Evolutionary conservation across 2,797 vertebrate species (phyloP), one percentile per base, ranked within the genome.

Genomic region (Crocodylus rhombifer): DNA sequence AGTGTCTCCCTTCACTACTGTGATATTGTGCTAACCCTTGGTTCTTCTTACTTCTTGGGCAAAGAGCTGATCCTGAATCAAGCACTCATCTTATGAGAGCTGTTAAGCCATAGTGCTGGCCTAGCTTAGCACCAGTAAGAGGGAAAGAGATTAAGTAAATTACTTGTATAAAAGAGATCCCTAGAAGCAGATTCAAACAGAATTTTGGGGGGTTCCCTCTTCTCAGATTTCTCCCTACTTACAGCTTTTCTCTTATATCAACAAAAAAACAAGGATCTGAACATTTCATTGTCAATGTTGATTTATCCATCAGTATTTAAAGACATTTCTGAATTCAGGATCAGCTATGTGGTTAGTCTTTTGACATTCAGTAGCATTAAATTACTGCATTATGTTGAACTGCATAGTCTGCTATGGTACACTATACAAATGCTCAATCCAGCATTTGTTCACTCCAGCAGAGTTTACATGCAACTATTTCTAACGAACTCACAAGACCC

Each of bases 381-480:
- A 93, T 82, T 88, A 85, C 55, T 75, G 73, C 74, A 74, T 36
- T 73, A 55, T 85, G 57, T 87, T 61, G 63, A 88, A 60, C 77
- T 87, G n/a, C 4, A 23, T 12, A 86, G 83, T 84, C 84, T 94
- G 69, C 84, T 91, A 87, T 88, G 94, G 87, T 18, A 55, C 42
- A 77, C 80, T 89, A 74, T 80, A 94, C 42, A 51, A 90, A 86
- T 96, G 73, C 87, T 96, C 95, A 85, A 91, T 91, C 42, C 92
- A 92, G 86, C 82, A 88, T 95, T 95, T 94, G 88, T 95, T 95
- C 95, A 92, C 88, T 97, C 92, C 90, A 94, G 74, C 86, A 94
- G 84, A 92, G 87, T 90, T 64, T 81, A 84, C 86, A 65, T 86
- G 94, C 94, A 96, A 84, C 95, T 95, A 91, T 88, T 94, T 92